phyloP scores from a whole-genome alignment of 2,888 invertebrate species.

The Parthenolecanium corni region DNA sequence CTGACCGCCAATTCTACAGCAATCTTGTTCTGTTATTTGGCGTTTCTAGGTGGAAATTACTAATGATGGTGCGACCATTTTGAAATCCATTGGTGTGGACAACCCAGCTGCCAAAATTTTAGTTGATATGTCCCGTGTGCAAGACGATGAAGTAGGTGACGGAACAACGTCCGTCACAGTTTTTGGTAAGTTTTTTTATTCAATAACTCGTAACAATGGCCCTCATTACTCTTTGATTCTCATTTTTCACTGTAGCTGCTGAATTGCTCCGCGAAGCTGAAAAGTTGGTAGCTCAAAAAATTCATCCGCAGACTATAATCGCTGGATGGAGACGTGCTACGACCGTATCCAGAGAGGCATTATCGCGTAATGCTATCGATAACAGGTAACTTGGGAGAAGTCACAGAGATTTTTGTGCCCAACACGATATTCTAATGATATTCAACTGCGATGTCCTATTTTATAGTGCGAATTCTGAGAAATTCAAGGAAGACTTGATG shows the following conservation, averaged over 20 bases:
- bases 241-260: no score
- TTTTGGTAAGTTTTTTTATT: constrained; percentile 49
- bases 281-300: constrained; percentile 77
- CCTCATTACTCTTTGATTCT: no score
- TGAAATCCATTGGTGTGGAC: constrained; percentile 91
- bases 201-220: no score
- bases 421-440: no score
- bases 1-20: no score
- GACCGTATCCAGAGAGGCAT: constrained; percentile 68
- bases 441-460: background rate
- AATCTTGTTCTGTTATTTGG: no score
- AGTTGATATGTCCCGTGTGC: constrained; percentile 95
- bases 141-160: constrained; percentile 99
- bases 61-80: constrained; percentile 97
- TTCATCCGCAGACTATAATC: constrained; percentile 97
- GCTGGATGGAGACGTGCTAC: constrained; percentile 87
- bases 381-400: no score
- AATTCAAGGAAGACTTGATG: constrained; percentile 75
- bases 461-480: constrained; percentile 53
- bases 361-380: constrained; percentile 66
- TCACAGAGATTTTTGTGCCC: no score
- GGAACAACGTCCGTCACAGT: constrained; percentile 99
- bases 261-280: constrained; percentile 93
- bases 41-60: constrained; percentile 72
- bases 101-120: constrained; percentile 98